A percentile compares a stretch with the other conserved stretches of the same genome.
phyloP scores from a whole-genome alignment of 2,113 vertebrate genomes.

The Pelusios castaneus region DNA sequence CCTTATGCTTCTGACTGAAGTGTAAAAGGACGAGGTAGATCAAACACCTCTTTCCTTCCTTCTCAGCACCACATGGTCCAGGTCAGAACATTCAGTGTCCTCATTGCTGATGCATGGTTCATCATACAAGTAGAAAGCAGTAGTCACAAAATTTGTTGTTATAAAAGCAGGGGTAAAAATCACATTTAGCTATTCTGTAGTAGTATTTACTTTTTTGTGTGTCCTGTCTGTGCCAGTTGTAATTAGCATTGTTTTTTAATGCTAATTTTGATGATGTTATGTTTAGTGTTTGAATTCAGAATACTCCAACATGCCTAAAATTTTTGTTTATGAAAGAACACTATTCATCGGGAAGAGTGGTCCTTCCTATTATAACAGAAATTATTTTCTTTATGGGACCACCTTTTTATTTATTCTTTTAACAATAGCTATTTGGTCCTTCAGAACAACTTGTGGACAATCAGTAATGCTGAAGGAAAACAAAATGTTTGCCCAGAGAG shows the following conservation, averaged over 20 bases:
- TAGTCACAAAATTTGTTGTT: not conserved
- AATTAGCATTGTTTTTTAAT: not conserved
- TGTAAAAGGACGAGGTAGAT: not conserved
- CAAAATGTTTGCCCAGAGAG: slow-evolving; percentile 13
- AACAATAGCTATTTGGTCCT: not conserved
- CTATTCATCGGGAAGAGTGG: slow-evolving; percentile 20
- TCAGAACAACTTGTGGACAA: not conserved
- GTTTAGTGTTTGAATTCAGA: slow-evolving; percentile 25
- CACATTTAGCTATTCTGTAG: not conserved
- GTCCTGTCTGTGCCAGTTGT: not conserved
- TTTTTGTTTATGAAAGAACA: slow-evolving; percentile 36
- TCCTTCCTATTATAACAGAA: not conserved
- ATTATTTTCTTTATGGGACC: slow-evolving; percentile 18
- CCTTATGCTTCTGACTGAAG: not conserved
- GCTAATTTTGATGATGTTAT: slow-evolving; percentile 28
- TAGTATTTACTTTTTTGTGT: not conserved
- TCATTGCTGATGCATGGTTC: too few relatives aligned
- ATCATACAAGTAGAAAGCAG: not conserved
- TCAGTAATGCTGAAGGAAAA: slow-evolving; percentile 4
- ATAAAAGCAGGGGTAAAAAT: not conserved
- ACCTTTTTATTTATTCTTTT: not conserved
- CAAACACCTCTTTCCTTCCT: not conserved
- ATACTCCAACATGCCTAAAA: not conserved
- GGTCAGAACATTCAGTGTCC: not conserved
- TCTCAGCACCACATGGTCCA: not conserved